Conservation (phyloP, 2,113 vertebrate species). For the Circaetus gallicus region DNA sequence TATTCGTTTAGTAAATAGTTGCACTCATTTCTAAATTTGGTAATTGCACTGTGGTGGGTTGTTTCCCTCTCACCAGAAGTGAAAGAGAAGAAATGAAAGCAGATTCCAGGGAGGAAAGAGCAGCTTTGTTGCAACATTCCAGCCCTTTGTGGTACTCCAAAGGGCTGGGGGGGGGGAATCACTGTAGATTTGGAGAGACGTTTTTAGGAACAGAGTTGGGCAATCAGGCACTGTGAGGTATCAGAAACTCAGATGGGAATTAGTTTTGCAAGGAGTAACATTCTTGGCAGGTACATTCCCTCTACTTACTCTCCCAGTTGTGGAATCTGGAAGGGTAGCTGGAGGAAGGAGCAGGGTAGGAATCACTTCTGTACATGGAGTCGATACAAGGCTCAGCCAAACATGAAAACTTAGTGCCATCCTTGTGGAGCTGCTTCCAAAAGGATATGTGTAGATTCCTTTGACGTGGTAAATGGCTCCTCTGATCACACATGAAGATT, state of each 20-base stretch:
- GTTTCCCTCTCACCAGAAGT: neutral
- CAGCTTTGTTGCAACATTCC: neutral
- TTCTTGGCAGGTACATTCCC: neutral
- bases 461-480: neutral
- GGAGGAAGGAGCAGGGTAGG: neutral
- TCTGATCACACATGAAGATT: neutral
- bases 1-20: neutral
- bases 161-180: rapidly evolving
- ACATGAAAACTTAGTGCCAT: neutral
- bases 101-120: neutral
- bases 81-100: neutral
- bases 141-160: neutral
- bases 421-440: neutral
- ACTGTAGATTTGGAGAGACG: neutral
- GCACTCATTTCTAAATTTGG: neutral
- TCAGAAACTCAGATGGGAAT: neutral
- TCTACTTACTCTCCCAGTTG: neutral
- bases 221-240: neutral
- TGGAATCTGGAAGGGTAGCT: neutral
- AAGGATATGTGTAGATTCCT: neutral
- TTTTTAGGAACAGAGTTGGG: neutral
- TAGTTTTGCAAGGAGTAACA: neutral
- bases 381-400: rapidly evolving
- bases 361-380: neutral
- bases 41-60: neutral